Base-by-base conservation (phyloP, 2,113 vertebrate genomes). In the Sula dactylatra region DNA sequence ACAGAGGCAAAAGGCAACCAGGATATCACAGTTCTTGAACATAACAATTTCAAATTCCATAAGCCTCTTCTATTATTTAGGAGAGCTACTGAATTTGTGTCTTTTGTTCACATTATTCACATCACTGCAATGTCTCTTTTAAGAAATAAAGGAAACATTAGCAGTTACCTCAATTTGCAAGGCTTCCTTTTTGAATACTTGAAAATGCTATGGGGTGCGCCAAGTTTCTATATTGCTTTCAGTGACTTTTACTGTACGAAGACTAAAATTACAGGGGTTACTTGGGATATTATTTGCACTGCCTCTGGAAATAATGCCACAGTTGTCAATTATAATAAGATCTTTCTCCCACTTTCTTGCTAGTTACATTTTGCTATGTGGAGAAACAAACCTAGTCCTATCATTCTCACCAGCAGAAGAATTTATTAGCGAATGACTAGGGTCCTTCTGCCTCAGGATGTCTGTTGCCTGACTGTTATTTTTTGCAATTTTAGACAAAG, bases 301-400 rank as follows among this genome's bases (percentile, higher is more conserved):
- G 94, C 69, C 73, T 74, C 65, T 88, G 50, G 86, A 93, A 93
- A 81, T 47, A 74, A 58, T 10, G n/a, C 21, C 84, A 85, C 52
- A 85, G 62, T 67, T 96, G 58, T 62, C 91, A 89, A 44, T 74
- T 93, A 76, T 17, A 36, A 72, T 95, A 72, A 94, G 45, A 94
- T 54, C 65, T 76, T 73, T 31, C 32, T 36, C 27, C 47, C 2
- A 2, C n/a, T 79, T 84, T 90, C 81, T 91, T 96, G n/a, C 59
- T 94, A 64, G 80, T 47, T 73, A 34, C 38, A 38, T 83, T 90
- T 94, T 86, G 69, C 72, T 42, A 13, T 25, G 24, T 52, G 42
- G 52, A 96, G 25, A 61, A 94, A 47, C 42, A 93, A 96, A 86
- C 8, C 8, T 10, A 59, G 29, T 26, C 31, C 78, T 95, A 67